Conservation (phyloP, 2,113 vertebrate genomes). For the Hylia prasina region DNA sequence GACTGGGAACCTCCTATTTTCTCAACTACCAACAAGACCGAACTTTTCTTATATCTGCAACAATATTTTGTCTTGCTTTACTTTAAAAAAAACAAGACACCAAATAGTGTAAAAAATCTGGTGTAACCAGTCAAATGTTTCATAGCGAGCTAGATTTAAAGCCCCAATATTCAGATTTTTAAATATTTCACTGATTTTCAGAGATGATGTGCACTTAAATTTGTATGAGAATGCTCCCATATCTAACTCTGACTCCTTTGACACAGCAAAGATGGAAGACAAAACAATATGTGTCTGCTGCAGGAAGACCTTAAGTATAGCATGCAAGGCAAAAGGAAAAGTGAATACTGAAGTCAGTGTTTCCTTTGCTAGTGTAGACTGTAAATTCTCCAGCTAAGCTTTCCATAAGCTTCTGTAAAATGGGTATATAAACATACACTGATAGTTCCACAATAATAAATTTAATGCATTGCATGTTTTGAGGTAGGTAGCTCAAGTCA, state of each 20-base stretch:
- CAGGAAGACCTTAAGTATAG: background rate
- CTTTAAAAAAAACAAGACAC: background rate
- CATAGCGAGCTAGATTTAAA: background rate
- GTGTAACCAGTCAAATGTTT: background rate
- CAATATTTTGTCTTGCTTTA: background rate
- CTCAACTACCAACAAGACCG: background rate
- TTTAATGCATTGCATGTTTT: background rate
- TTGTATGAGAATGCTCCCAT: fast-evolving
- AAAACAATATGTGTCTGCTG: background rate
- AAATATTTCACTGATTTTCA: background rate
- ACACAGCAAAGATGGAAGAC: background rate
- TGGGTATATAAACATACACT: background rate
- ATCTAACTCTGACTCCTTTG: background rate
- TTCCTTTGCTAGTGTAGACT: background rate
- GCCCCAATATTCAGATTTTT: background rate
- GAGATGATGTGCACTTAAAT: background rate
- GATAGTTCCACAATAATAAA: background rate
- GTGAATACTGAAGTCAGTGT: background rate
- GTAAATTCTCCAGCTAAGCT: background rate
- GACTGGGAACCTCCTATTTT: background rate
- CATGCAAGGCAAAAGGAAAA: background rate
- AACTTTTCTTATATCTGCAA: background rate
- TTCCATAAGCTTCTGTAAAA: background rate
- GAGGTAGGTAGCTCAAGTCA: background rate
- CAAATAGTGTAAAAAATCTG: background rate